Conservation (phyloP, 2,888 invertebrate species). For the Cerastis rubricosa region DNA sequence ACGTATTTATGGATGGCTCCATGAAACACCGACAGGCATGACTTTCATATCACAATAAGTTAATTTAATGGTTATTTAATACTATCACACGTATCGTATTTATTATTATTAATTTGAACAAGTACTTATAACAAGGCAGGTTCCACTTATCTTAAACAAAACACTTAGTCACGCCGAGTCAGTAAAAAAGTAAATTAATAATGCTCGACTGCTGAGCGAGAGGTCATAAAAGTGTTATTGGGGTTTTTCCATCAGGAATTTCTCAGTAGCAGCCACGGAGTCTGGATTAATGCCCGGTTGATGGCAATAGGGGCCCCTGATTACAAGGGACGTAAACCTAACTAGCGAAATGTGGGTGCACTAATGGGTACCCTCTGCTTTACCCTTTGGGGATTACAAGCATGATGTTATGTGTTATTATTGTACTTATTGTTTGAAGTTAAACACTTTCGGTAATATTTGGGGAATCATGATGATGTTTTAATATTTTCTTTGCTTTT, state of each 20-base stretch:
- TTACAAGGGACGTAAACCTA: too few species aligned
- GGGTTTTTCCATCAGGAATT: too few species aligned
- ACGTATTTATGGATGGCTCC: too few species aligned
- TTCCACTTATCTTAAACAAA: slow-evolving; percentile 30
- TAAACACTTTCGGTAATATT: background rate
- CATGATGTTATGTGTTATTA: background rate
- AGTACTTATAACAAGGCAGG: slow-evolving; percentile 1
- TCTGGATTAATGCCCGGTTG: too few species aligned
- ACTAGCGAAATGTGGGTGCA: too few species aligned
- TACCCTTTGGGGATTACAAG: too few species aligned
- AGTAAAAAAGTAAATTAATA: background rate
- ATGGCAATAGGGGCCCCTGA: too few species aligned
- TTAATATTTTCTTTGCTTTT: background rate
- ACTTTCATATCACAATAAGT: background rate
- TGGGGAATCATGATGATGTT: background rate
- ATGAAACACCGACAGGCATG: background rate
- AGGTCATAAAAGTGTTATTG: too few species aligned
- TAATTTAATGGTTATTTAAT: slow-evolving; percentile 1
- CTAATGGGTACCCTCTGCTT: too few species aligned
- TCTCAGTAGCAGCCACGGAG: too few species aligned
- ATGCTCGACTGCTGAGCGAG: too few species aligned
- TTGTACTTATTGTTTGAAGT: slow-evolving; percentile 12
- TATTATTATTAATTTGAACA: background rate
- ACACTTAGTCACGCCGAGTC: slow-evolving; percentile 14
- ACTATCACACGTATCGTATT: slow-evolving; percentile 26